These are phyloP conservation scores for Psilopogon haemacephalus DNA, from an alignment of 2,113 vertebrate genomes.

Conservation along the genomic window DNA sequence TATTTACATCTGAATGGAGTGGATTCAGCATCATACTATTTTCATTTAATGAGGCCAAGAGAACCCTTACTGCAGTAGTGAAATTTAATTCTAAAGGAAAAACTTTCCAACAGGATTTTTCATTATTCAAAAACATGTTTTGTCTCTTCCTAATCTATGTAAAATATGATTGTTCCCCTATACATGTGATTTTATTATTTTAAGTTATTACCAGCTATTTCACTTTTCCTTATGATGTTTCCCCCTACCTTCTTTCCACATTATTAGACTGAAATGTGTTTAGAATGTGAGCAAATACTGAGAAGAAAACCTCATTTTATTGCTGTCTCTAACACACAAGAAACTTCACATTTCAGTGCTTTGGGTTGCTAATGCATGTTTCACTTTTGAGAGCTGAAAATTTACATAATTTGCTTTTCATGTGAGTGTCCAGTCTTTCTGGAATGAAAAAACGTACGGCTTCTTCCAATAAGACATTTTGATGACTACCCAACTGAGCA, in stretches of 20 bases:
- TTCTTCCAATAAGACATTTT: background rate
- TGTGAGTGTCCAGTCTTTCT: background rate
- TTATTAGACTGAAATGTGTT: background rate
- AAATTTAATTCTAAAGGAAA: background rate
- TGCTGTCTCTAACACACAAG: background rate
- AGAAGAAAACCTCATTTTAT: background rate
- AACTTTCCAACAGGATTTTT: background rate
- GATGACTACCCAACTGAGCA: background rate
- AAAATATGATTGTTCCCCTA: background rate
- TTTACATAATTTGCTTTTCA: background rate
- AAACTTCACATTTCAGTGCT: background rate
- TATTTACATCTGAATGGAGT: background rate
- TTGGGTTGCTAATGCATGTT: background rate
- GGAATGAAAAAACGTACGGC: background rate
- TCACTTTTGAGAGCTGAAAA: background rate
- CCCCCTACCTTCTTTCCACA: background rate
- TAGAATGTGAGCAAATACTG: background rate
- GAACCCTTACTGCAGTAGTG: rapidly evolving
- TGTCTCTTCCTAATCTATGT: rapidly evolving
- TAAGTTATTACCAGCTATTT: background rate
- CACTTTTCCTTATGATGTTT: background rate
- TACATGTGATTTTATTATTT: background rate
- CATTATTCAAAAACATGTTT: background rate
- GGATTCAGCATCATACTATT: background rate
- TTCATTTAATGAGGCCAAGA: background rate